These are phyloP conservation scores for Drosophila buzzatii DNA, from an alignment of 2,888 invertebrate genomes.

Conservation along the genomic window DNA sequence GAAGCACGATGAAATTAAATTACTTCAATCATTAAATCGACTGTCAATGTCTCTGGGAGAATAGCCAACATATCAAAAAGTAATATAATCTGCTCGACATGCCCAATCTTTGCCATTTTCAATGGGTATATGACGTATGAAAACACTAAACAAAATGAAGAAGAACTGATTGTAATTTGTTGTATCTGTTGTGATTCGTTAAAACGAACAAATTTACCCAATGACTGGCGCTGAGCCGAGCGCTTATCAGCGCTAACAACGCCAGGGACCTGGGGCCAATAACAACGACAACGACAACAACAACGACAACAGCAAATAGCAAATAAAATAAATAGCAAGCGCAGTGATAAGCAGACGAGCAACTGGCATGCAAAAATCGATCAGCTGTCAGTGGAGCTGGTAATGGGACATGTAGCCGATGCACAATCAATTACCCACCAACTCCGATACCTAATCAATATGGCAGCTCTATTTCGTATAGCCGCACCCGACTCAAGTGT, in stretches of 20 bases:
- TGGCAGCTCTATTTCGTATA: slow-evolving; percentile 40
- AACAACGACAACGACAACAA: slow-evolving; percentile 6
- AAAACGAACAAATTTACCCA: slow-evolving; percentile 36
- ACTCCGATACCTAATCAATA: slow-evolving; percentile 70
- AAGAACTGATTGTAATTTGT: slow-evolving; percentile 20
- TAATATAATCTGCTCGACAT: too few species aligned
- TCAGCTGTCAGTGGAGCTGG: slow-evolving; percentile 64
- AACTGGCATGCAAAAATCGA: slow-evolving; percentile 76
- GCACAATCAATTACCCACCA: slow-evolving; percentile 71
- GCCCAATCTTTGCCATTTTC: neutral
- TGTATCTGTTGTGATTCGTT: slow-evolving; percentile 52
- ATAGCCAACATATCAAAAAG: neutral
- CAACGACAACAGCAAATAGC: slow-evolving; percentile 17
- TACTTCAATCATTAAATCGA: too few species aligned
- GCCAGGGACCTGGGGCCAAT: slow-evolving; percentile 9
- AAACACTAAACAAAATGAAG: neutral
- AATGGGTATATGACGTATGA: neutral
- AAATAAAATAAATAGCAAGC: slow-evolving; percentile 32
- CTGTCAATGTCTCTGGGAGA: neutral
- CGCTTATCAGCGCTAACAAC: slow-evolving; percentile 41
- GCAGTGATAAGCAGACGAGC: slow-evolving; percentile 42
- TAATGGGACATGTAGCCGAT: slow-evolving; percentile 62
- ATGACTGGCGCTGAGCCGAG: slow-evolving; percentile 45
- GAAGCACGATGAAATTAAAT: neutral
- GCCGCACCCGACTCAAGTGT: slow-evolving; percentile 4